These are phyloP conservation scores for Periphyllus acericola DNA, from an alignment of 2,888 invertebrate species.

Conservation along the genomic window DNA sequence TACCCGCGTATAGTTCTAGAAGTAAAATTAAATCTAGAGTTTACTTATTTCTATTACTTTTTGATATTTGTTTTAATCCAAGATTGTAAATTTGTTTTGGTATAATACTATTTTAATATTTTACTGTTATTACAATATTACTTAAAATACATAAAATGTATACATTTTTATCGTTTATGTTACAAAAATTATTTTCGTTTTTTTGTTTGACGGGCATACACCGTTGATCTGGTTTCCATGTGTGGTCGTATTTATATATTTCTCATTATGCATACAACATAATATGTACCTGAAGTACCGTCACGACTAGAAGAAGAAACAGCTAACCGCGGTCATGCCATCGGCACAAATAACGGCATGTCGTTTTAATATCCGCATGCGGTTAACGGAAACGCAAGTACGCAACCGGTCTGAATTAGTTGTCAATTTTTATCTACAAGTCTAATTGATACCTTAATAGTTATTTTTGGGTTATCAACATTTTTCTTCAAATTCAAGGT, in stretches of 20 bases:
- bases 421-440: conserved; percentile 17
- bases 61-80: neutral
- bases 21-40: neutral
- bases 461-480: neutral
- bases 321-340: conserved; percentile 49
- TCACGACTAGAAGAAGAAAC: conserved; percentile 43
- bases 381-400: conserved; percentile 56
- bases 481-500: neutral
- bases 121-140: neutral
- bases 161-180: neutral
- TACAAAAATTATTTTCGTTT: conserved; percentile 22
- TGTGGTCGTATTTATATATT: neutral
- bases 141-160: no score
- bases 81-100: neutral
- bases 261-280: conserved; percentile 49
- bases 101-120: neutral
- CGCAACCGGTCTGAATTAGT: conserved; percentile 24
- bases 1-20: neutral
- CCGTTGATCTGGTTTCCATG: conserved; percentile 57
- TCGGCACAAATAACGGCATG: conserved; percentile 56
- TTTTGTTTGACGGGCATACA: conserved; percentile 20
- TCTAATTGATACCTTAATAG: neutral
- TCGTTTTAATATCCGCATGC: conserved; percentile 48
- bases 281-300: conserved; percentile 29
- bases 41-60: neutral